phyloP scores from a whole-genome alignment of 2,797 vertebrate species.

The Nannoperca australis region DNA sequence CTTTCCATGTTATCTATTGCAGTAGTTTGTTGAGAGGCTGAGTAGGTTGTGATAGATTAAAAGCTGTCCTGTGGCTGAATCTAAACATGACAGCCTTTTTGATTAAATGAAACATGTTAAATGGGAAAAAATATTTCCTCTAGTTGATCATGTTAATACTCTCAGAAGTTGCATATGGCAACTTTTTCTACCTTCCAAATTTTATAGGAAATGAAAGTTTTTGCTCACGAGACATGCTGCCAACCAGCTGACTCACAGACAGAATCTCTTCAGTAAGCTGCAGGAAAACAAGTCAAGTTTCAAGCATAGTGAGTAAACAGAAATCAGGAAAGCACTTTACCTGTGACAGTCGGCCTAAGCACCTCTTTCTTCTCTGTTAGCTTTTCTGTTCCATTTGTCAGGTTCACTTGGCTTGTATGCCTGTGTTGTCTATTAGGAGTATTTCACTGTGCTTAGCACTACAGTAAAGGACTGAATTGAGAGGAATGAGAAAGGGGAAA shows the following conservation, averaged over 20 bases:
- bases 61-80: constrained; percentile 4
- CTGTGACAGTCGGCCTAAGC: constrained; percentile 87
- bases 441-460: constrained; percentile 78
- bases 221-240: constrained; percentile 48
- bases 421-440: constrained; percentile 83
- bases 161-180: constrained; percentile 29
- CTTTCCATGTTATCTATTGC: constrained; percentile 6
- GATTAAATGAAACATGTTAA: constrained; percentile 1
- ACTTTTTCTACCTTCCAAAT: constrained; percentile 38
- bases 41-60: constrained; percentile 7
- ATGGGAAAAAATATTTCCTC: background rate
- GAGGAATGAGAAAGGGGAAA: constrained; percentile 42
- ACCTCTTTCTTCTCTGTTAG: constrained; percentile 90
- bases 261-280: constrained; percentile 77
- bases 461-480: constrained; percentile 63
- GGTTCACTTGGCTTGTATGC: constrained; percentile 84
- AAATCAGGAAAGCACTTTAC: constrained; percentile 86
- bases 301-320: constrained; percentile 84
- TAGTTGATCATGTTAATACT: background rate
- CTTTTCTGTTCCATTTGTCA: constrained; percentile 89
- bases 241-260: constrained; percentile 80
- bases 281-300: constrained; percentile 86
- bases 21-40: background rate
- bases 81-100: background rate
- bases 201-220: constrained; percentile 39